Conservation (phyloP, 2,113 vertebrate species). For the Dicaeum eximium region DNA sequence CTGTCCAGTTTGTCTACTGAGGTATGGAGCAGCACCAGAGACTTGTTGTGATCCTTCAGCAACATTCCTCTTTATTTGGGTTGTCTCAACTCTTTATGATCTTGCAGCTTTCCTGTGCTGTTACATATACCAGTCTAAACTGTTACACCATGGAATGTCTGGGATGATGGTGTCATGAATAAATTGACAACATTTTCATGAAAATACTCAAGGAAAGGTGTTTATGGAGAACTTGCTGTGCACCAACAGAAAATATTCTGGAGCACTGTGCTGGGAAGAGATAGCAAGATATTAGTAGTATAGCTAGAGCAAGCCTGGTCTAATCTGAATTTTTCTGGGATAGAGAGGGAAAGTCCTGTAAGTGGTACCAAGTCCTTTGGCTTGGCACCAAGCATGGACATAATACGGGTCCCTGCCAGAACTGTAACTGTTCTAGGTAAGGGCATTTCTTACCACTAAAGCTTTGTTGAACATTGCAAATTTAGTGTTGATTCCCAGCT, state of each 20-base stretch:
- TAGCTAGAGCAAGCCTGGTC: neutral
- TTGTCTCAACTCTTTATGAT: neutral
- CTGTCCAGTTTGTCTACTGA: neutral
- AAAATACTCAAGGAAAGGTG: neutral
- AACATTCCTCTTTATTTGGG: neutral
- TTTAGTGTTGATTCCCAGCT: neutral
- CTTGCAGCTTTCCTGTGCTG: conserved; percentile 24
- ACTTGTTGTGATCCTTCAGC: neutral
- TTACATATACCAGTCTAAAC: neutral
- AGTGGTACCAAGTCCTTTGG: neutral
- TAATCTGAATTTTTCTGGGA: neutral
- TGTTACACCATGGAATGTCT: conserved; percentile 2
- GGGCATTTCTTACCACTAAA: neutral
- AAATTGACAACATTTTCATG: conserved; percentile 14
- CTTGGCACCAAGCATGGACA: accelerated
- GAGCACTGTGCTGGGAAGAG: neutral
- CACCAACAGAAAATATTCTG: neutral
- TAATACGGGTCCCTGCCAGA: neutral
- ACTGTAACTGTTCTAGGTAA: neutral
- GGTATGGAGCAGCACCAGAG: neutral
- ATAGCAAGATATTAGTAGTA: neutral
- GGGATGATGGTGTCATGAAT: conserved; percentile 28
- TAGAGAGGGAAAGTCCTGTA: neutral
- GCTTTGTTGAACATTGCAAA: neutral
- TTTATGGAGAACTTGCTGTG: neutral